Evolutionary conservation across 2,888 invertebrate genomes (phyloP), one percentile per base, ranked within the genome.

Genomic region (Temnothorax ravouxi): DNA sequence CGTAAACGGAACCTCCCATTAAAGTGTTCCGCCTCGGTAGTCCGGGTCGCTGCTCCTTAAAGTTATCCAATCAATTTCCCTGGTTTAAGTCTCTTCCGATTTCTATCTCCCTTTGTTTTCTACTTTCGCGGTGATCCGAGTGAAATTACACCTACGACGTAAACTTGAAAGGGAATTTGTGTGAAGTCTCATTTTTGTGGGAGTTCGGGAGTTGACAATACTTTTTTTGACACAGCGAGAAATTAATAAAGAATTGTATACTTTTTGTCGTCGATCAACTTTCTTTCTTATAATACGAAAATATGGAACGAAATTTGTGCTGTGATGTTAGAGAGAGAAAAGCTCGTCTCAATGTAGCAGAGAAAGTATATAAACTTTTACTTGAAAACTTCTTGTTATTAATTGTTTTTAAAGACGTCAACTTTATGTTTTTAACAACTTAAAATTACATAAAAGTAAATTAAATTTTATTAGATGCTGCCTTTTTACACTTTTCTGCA

Each of bases 1-100:
- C 77, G 88, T 83, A 88, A 88, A 80, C 74, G 88, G 80, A 75
- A 84, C 61, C 62, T 88, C 86, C 86, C 84, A 89, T 88, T 89
- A 89, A 84, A 88, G 77, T 84, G 84, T 89, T 88, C 89, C 82
- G 66, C 81, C 34, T 80, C 59, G 81, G 8, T 64, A 25, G 67
- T 69, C 82, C 84, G 76, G 83, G 83, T 62, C 72, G 84, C 66
- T 72, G 76, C 38, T 79, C 34, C 62, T 71, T 52, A 44, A 83
- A 84, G 80, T 88, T 86, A 76, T 83, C 84, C 86, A 67, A 84
- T 88, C 83, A 86, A 89, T 86, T 89, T 86, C 54, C 34, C 67
- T 62, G 75, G 89, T 83, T 88, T 72, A 50, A 75, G 79, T 74
- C 67, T 29, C 54, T 59, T 59, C 52, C 56, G 64, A 50, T 79